Evolutionary conservation across 2,888 invertebrate genomes (phyloP), one percentile per base, ranked within the genome.

Genomic region (Germaria angustata): DNA sequence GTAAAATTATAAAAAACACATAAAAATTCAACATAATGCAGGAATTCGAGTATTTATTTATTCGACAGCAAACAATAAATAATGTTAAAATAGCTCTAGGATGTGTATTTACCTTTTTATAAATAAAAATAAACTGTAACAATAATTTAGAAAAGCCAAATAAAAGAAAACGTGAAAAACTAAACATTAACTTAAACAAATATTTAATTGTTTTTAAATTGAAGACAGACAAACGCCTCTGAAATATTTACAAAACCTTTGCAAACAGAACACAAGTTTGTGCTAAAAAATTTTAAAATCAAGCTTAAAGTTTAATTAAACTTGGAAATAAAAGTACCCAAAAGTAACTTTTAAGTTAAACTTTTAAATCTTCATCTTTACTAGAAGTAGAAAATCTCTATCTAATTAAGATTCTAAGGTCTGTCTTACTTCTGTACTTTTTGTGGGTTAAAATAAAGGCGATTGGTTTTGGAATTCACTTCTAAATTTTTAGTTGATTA

Each of bases 111-210:
- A 5, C 6, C 6, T 77, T 57, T 77, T 59, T 36, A 69, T 65
- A 72, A 71, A 73, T 22, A 73, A 13, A 49, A 49, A 53, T 15
- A 53, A 28, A 75, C 57, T 79, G 75, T 82, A 82, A 79, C 71
- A 75, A 79, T 75, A 82, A 79, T 66, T 79, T 41, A 79, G 79
- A 41, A 65, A 79, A 79, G 79, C 79, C 82, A 82, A 82, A 82
- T 82, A 79, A 78, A 75, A 66, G 36, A 32, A 46, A n/a, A 68
- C 69, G 69, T 78, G 69, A 73, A 39, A 55, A 34, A 55, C 13
- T 8, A 78, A 73, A 78, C 49, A 61, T 69, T 69, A 75, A 75
- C 22, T 49, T 22, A 34, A 69, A 46, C 4, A 39, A 46, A 41
- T 71, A 3, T 49, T 61, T 17, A 36, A 15, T n/a, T 44, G 28